Evolutionary conservation across 2,113 vertebrate genomes (phyloP).

Genomic region (Lampris incognitus): DNA sequence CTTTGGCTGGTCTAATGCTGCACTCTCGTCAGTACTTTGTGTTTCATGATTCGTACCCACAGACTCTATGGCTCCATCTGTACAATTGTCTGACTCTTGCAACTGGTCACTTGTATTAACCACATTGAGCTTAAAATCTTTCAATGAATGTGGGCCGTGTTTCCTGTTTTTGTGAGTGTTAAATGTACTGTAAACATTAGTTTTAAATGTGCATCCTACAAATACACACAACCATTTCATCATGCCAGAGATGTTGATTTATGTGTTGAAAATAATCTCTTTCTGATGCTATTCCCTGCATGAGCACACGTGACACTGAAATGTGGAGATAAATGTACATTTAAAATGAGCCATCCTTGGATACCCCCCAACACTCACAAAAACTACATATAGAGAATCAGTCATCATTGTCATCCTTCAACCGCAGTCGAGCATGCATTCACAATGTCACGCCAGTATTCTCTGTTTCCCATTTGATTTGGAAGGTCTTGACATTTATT

Average conservation of each 20-base stretch:
- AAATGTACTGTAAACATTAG: conserved; percentile 43
- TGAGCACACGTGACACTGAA: conserved; percentile 37
- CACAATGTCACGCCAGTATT: no score
- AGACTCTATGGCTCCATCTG: conserved; percentile 20
- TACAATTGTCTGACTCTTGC: conserved; percentile 22
- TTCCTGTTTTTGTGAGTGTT: conserved; percentile 41
- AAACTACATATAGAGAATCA: no score
- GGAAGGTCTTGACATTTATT: no score
- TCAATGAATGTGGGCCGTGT: conserved; percentile 45
- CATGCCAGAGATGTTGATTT: conserved; percentile 34
- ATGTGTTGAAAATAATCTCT: conserved; percentile 40
- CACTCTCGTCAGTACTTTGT: background rate
- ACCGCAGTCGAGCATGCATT: no score
- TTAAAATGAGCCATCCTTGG: no score
- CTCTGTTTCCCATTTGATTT: no score
- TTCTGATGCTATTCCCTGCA: conserved; percentile 37
- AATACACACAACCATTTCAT: conserved; percentile 36
- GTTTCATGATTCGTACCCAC: conserved; percentile 17
- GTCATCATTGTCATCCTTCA: no score
- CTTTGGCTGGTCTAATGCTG: conserved; percentile 7
- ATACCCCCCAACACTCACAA: no score
- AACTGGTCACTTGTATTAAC: conserved; percentile 9
- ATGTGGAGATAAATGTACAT: conserved; percentile 4
- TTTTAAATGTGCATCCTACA: conserved; percentile 38
- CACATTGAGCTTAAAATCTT: conserved; percentile 31